Conservation (phyloP, 2,888 invertebrate genomes). For the Therioaphis trifolii region DNA sequence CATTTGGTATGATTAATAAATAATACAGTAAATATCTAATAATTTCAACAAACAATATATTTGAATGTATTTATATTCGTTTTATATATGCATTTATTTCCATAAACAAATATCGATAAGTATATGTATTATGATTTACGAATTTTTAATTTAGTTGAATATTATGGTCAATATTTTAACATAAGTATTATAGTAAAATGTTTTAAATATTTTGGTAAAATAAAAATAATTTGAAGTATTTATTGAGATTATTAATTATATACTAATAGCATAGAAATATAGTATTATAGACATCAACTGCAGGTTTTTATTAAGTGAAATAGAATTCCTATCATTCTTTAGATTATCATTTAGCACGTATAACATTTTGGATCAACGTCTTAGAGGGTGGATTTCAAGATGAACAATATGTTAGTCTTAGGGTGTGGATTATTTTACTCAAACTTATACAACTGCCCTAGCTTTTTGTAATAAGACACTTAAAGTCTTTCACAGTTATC, state of each 20-base stretch:
- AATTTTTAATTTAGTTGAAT: too few species aligned
- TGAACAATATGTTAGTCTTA: constrained; percentile 22
- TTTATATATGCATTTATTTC: too few species aligned
- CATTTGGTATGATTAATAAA: too few species aligned
- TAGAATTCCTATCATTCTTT: constrained; percentile 12
- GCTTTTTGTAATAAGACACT: neutral
- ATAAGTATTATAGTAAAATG: too few species aligned
- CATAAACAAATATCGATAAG: too few species aligned
- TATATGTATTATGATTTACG: too few species aligned
- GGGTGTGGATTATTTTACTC: constrained; percentile 20
- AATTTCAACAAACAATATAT: too few species aligned
- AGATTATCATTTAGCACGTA: constrained; percentile 12
- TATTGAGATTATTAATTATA: constrained; percentile 3
- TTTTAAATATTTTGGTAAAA: neutral
- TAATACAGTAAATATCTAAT: too few species aligned
- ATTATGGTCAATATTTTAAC: too few species aligned
- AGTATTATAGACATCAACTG: neutral
- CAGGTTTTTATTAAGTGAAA: neutral
- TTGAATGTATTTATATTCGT: too few species aligned
- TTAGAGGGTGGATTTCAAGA: constrained; percentile 7
- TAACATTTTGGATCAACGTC: constrained; percentile 36
- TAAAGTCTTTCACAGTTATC: constrained; percentile 14
- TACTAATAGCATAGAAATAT: neutral
- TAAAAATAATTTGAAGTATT: neutral
- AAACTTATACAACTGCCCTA: constrained; percentile 36